Conservation (phyloP, 2,113 vertebrate species). For the Opisthocomus hoazin region DNA sequence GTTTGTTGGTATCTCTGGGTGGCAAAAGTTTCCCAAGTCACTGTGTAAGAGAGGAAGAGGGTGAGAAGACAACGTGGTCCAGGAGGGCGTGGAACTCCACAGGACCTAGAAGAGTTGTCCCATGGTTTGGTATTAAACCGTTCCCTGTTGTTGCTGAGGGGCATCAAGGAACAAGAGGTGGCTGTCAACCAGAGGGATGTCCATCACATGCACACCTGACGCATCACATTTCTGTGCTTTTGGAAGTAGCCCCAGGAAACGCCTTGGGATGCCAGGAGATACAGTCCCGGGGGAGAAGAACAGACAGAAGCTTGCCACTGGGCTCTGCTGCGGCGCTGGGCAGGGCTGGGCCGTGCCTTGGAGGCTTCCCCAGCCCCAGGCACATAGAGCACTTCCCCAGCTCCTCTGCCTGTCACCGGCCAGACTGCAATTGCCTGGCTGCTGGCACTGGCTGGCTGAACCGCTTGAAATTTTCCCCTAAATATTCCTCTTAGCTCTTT, state of each 20-base stretch:
- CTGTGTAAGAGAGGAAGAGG: background rate
- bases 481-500: background rate
- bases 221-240: background rate
- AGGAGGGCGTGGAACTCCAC: background rate
- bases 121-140: background rate
- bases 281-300: accelerated
- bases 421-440: background rate
- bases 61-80: background rate
- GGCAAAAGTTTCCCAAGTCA: background rate
- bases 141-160: background rate
- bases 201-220: accelerated
- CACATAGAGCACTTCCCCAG: background rate
- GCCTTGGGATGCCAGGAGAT: accelerated
- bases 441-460: background rate
- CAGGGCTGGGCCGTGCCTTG: background rate
- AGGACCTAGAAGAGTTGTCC: background rate
- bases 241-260: background rate
- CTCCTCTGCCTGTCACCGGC: background rate
- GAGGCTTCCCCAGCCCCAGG: background rate
- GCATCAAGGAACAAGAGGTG: background rate
- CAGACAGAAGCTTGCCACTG: accelerated
- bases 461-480: background rate
- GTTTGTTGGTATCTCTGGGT: background rate
- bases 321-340: too few species aligned
- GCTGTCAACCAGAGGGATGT: background rate